Percentiles rank a stretch among this genome's conserved stretches.
These are phyloP conservation scores for Allolobophora icterica DNA, from an alignment of 2,888 invertebrate species.

Conservation along the genomic window DNA sequence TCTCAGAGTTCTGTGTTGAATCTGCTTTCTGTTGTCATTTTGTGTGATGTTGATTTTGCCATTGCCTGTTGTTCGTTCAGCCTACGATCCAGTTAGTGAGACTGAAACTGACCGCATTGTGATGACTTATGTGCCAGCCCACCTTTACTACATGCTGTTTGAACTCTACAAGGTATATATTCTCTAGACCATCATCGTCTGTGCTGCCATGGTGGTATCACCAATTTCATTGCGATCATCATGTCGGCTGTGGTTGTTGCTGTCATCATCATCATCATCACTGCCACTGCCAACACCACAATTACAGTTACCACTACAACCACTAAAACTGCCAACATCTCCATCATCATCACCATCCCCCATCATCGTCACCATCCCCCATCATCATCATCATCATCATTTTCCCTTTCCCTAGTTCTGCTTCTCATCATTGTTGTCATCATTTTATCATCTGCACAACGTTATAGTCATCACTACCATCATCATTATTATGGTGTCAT, in stretches of 20 bases:
- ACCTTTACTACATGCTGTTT: conserved; percentile 98
- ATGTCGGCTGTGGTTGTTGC: not conserved
- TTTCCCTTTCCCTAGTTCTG: not conserved
- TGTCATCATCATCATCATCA: not conserved
- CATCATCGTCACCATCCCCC: not conserved
- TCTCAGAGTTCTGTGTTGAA: no score
- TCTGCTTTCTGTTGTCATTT: not conserved
- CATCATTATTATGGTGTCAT: no score
- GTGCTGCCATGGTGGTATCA: not conserved
- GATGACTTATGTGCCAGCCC: conserved; percentile 86
- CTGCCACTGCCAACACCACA: no score
- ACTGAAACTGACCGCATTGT: conserved; percentile 40
- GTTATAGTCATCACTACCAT: no score
- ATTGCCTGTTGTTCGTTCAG: not conserved
- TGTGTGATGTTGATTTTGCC: not conserved
- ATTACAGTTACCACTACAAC: no score
- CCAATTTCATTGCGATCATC: not conserved
- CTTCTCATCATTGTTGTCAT: no score
- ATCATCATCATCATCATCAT: not conserved
- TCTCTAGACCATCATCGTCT: not conserved
- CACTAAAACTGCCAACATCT: not conserved
- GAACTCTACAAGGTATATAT: conserved; percentile 83
- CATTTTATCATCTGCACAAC: no score
- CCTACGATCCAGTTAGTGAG: not conserved
- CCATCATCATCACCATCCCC: not conserved